Percentiles rank a stretch among this genome's conserved stretches.
Conservation (phyloP, 2,888 invertebrate species). For the Yponomeuta malinellus region DNA sequence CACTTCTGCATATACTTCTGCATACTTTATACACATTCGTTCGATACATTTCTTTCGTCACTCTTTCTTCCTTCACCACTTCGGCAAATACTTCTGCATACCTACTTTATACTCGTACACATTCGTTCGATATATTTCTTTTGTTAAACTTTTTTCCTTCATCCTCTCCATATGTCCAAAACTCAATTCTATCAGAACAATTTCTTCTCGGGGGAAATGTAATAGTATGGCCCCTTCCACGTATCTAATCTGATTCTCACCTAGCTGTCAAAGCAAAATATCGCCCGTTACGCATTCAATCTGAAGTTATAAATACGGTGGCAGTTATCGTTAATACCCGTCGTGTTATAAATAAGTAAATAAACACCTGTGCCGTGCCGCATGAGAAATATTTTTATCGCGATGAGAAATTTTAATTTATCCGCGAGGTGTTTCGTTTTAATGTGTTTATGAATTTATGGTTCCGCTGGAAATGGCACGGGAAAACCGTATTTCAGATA, state of each 20-base stretch:
- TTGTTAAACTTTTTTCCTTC: no score
- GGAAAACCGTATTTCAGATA: not conserved
- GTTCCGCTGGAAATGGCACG: conserved; percentile 24
- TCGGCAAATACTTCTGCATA: no score
- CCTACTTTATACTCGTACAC: no score
- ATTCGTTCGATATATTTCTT: no score
- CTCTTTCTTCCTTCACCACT: no score
- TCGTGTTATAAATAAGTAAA: conserved; percentile 14
- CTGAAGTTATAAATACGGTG: not conserved
- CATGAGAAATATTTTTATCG: conserved; percentile 36
- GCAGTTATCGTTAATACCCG: not conserved
- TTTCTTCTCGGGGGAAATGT: no score
- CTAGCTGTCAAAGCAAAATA: not conserved
- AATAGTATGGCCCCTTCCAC: no score
- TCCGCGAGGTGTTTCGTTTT: conserved; percentile 29
- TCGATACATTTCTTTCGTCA: no score
- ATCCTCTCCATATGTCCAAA: no score
- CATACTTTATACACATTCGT: no score
- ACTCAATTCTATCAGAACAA: no score
- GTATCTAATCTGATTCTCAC: not conserved
- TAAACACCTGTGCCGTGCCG: conserved; percentile 15
- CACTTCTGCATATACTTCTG: no score
- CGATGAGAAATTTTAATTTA: conserved; percentile 38
- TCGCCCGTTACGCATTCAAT: not conserved
- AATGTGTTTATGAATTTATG: conserved; percentile 25